A percentile compares a stretch with the other conserved stretches of the same genome.
These are phyloP conservation scores for Philotrypesis tridentata DNA, from an alignment of 1,140 invertebrate genomes.

Conservation along the genomic window DNA sequence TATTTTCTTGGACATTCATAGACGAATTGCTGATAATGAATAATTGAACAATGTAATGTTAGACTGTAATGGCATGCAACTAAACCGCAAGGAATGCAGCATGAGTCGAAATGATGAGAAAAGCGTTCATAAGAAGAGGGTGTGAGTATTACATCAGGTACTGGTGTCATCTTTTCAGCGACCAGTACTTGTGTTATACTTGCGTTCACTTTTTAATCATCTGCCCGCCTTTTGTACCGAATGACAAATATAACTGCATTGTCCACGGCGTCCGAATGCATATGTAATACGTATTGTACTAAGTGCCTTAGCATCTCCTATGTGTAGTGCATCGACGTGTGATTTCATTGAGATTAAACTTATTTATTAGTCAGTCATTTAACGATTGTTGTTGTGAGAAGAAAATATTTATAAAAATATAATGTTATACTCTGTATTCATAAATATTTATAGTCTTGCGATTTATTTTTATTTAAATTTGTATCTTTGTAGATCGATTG, in stretches of 20 bases:
- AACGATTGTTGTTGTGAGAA: too few relatives aligned
- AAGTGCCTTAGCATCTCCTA: conserved; percentile 34
- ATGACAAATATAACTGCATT: conserved; percentile 22
- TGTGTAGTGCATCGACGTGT: conserved; percentile 3
- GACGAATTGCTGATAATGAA: not conserved
- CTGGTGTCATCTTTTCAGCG: conserved; percentile 80
- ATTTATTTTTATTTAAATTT: too few relatives aligned
- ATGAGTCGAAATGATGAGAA: conserved; percentile 57
- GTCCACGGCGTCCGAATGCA: conserved; percentile 65
- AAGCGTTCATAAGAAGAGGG: conserved; percentile 67
- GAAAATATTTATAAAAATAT: too few relatives aligned
- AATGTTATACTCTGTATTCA: too few relatives aligned
- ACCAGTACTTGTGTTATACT: conserved; percentile 92
- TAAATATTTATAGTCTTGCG: too few relatives aligned
- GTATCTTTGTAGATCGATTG: too few relatives aligned
- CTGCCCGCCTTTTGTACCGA: conserved; percentile 61
- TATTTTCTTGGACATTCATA: not conserved
- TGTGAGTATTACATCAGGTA: conserved; percentile 99
- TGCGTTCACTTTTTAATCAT: conserved; percentile 72
- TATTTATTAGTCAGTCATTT: too few relatives aligned
- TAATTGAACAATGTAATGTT: not conserved
- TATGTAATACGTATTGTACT: conserved; percentile 53
- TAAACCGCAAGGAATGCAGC: conserved; percentile 67
- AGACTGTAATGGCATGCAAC: conserved; percentile 24
- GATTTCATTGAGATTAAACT: not conserved